Percentiles rank a stretch among this genome's conserved stretches.
Conservation (phyloP, 2,888 invertebrate species). For the Acleris laterana region DNA sequence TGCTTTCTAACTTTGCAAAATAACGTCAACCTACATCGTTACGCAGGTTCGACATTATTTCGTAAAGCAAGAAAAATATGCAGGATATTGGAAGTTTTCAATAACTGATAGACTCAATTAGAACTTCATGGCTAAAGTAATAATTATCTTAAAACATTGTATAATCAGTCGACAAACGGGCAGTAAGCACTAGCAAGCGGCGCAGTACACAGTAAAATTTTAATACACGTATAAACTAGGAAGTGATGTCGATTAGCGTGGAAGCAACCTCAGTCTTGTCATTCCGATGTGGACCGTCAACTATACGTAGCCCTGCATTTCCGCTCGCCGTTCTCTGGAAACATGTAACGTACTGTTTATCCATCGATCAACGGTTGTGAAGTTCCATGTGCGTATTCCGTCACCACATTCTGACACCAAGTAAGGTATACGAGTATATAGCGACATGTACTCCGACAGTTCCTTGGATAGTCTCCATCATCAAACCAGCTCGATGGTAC, state of each 20-base stretch:
- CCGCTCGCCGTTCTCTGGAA: conserved; percentile 60
- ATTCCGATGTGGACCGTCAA: conserved; percentile 74
- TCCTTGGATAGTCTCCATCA: too few relatives aligned
- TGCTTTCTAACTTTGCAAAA: too few relatives aligned
- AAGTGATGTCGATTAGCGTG: conserved; percentile 69
- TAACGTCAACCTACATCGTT: too few relatives aligned
- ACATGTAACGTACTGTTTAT: conserved; percentile 23
- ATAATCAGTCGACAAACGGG: conserved; percentile 40
- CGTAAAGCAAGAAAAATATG: too few relatives aligned
- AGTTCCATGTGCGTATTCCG: too few relatives aligned
- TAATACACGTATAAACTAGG: conserved; percentile 71
- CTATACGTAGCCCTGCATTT: conserved; percentile 61
- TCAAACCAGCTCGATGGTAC: too few relatives aligned
- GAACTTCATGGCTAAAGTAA: conserved; percentile 1
- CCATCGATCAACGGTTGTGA: neutral
- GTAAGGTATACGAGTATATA: too few relatives aligned
- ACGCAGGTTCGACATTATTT: too few relatives aligned
- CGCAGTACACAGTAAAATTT: conserved; percentile 62
- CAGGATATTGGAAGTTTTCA: too few relatives aligned
- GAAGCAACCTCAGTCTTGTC: conserved; percentile 82
- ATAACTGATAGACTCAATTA: neutral
- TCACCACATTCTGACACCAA: too few relatives aligned
- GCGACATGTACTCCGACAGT: too few relatives aligned
- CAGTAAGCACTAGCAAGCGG: conserved; percentile 59
- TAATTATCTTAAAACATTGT: neutral